These are phyloP conservation scores for Cervus canadensis DNA, from an alignment of 2,113 vertebrate species.

Conservation along the genomic window DNA sequence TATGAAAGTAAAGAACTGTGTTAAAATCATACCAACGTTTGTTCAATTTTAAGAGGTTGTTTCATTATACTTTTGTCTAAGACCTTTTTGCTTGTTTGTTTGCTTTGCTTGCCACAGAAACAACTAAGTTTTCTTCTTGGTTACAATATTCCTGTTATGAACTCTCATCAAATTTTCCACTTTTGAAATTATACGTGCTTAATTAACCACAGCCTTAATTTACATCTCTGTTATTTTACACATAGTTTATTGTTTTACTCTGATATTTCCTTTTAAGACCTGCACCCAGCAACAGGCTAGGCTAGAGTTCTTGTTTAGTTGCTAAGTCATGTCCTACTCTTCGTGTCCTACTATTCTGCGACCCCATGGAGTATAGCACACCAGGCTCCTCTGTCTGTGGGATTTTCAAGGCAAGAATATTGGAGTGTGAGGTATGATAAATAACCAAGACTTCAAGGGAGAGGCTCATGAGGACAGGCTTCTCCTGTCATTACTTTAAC, in stretches of 20 bases:
- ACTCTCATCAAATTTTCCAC: background rate
- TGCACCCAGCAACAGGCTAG: background rate
- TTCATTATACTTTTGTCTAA: background rate
- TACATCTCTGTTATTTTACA: background rate
- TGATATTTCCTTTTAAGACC: background rate
- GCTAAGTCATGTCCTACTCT: background rate
- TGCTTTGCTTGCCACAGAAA: background rate
- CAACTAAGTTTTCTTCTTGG: background rate
- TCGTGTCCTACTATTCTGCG: background rate
- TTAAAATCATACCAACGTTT: background rate
- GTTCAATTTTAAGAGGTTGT: background rate
- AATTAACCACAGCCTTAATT: background rate
- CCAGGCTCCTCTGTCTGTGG: background rate
- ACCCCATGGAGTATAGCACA: background rate
- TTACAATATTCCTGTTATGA: background rate
- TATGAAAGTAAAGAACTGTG: background rate
- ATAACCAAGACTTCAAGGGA: background rate
- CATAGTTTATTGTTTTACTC: background rate
- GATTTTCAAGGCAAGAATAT: background rate
- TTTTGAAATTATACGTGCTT: background rate
- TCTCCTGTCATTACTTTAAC: background rate
- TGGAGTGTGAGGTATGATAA: background rate
- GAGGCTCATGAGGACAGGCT: background rate
- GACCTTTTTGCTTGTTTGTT: background rate
- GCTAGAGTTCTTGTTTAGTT: background rate